Conservation (phyloP, 92 coral and sea anemone species). For the Virgularia gustaviana region DNA sequence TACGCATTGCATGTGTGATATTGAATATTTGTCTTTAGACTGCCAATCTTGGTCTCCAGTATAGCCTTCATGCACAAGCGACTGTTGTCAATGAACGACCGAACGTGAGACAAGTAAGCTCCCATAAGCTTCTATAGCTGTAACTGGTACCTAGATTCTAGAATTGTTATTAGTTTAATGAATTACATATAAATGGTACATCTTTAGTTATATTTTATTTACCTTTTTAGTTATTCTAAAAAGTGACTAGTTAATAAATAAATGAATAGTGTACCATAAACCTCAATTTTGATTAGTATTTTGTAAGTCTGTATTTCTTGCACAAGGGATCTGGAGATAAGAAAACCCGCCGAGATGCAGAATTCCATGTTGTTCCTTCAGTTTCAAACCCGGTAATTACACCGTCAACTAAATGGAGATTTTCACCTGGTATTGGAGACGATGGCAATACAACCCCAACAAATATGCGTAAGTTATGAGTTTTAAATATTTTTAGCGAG, state of each 20-base stretch:
- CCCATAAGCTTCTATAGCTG: too few relatives aligned
- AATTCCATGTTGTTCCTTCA: constrained; percentile 7
- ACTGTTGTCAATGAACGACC: constrained; percentile 89
- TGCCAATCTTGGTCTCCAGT: constrained; percentile 77
- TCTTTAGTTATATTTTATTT: too few relatives aligned
- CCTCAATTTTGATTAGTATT: neutral
- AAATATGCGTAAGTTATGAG: constrained; percentile 1
- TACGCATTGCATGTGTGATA: too few relatives aligned
- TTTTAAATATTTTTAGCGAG: too few relatives aligned
- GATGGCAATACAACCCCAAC: neutral
- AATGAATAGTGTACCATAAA: neutral
- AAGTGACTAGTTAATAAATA: too few relatives aligned
- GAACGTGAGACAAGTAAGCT: constrained; percentile 71
- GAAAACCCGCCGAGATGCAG: constrained; percentile 3
- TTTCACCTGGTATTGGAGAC: neutral
- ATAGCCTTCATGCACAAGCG: constrained; percentile 97
- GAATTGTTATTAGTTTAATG: neutral
- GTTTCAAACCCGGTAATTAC: constrained; percentile 28
- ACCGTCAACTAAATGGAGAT: constrained; percentile 19
- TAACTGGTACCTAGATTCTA: too few relatives aligned
- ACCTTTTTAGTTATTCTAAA: too few relatives aligned
- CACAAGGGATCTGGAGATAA: constrained; percentile 28
- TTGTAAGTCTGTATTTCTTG: neutral
- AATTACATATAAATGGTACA: neutral
- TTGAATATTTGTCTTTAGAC: constrained; percentile 50